Evolutionary conservation across 1,140 invertebrate species (phyloP), one percentile per base, ranked within the genome.

Genomic region (Delia radicum): DNA sequence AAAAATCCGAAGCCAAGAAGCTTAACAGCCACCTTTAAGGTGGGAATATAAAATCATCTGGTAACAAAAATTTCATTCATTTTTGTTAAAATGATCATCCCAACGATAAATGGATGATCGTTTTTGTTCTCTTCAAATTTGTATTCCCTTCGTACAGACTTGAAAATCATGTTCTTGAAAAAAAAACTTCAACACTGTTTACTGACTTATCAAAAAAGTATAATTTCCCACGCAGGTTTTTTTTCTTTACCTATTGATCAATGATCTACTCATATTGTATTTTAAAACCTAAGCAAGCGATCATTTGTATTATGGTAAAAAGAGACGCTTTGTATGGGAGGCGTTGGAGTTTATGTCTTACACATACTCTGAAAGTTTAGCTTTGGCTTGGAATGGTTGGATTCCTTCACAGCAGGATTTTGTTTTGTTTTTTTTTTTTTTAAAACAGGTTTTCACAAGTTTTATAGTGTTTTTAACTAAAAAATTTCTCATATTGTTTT

Each of bases 201-300:
- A 55, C 8, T 55, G 48, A 55, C 18, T 55, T 21, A 55, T 21
- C n/a, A 18, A 5, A 55, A 55, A 21, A 69, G 37, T 28, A 69
- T 33, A 21, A n/a, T n/a, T 69, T 69, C 65, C 65, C 65, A 69
- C 65, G 65, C 65, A 69, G 65, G 65, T 69, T 37, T 69, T 24
- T 37, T 21, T 18, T 55, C n/a, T 55, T 21, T 21, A 5, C n/a
- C 7, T 55, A 55, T 55, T 55, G 48, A 55, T 55, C 48, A 55
- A 5, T 55, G 48, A 55, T 55, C 48, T 55, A 8, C n/a, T 24
- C 5, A 55, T 24, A 21, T 21, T 55, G 18, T 55, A 21, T 42
- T 10, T 42, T 42, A 10, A 33, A 33, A 33, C 4, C 4, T 5
- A 33, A 33, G 4, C 31, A 33, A 33, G 4, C 4, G 31, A 33